Base-by-base conservation (phyloP, 2,113 vertebrate species). In the Semicossyphus pulcher region DNA sequence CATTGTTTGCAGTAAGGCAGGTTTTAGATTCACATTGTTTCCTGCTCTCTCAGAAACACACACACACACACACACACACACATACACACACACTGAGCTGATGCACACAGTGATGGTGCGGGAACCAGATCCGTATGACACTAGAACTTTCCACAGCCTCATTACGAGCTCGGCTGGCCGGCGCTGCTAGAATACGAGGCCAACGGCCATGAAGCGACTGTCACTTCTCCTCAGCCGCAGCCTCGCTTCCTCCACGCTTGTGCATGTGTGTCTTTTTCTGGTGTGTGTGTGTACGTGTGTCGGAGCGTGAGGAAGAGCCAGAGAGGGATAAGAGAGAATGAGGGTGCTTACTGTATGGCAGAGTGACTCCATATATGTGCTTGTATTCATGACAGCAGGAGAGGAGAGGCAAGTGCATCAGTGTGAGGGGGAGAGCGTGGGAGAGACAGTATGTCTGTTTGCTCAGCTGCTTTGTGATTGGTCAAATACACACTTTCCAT, bases 151-250 rank as follows among this genome's bases (percentile, higher is more conserved):
- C 74, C 74, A 49, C 74, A 58, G 56, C 54, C 74, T 90, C 74
- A 80, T 92, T 91, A 89, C 16, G 29, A 86, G 81, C 78, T 81
- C 7, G 23, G 66, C 62, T 56, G 83, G 81, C 56, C 76, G 52
- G 37, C 65, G n/a, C 78, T 70, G 74, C 66, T 25, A n/a, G 69
- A 78, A 76, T 73, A 72, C 32, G 34, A 80, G 37, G 83, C 89
- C 72, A 54, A 70, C 58, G 59, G 84, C 87, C 85, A 78, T 83
- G 81, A 88, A 86, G 75, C 49, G 34, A 81, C 88, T 92, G 91
- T 92, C 90, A 88, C 85, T 67, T 90, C 78, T 61, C 74, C 81
- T 91, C 80, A 84, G 56, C 74, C 58, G 26, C 67, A 70, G 72
- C 64, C 74, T 47, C 23, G 67, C 66, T 53, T 80, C 36, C 20